phyloP scores from a whole-genome alignment of 2,888 invertebrate species.

The Vanessa cardui region DNA sequence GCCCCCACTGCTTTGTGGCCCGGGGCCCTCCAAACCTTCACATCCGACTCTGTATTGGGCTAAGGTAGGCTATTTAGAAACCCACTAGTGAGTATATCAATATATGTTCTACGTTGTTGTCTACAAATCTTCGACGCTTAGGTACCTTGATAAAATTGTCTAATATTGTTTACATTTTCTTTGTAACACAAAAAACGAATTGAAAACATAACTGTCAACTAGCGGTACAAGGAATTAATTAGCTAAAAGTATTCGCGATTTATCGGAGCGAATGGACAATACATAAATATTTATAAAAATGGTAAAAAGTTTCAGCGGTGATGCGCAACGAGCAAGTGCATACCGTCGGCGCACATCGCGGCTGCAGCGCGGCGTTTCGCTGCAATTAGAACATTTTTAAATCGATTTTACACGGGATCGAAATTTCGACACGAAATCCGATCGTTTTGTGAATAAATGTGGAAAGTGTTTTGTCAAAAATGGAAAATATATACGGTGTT shows the following conservation, averaged over 20 bases:
- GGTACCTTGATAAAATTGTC: slow-evolving; percentile 2
- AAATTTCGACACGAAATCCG: slow-evolving; percentile 21
- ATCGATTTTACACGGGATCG: slow-evolving; percentile 4
- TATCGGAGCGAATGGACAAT: slow-evolving; percentile 75
- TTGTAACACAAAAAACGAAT: background rate
- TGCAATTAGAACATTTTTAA: slow-evolving; percentile 26
- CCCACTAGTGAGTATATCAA: too few species aligned
- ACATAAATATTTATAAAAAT: slow-evolving; percentile 79
- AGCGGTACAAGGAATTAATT: slow-evolving; percentile 33
- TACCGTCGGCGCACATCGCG: slow-evolving; percentile 66
- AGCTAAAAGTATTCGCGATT: slow-evolving; percentile 58
- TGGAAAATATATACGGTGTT: slow-evolving; percentile 76
- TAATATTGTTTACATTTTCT: background rate
- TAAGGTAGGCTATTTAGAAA: too few species aligned
- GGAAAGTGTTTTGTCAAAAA: slow-evolving; percentile 42
- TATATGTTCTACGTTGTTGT: background rate
- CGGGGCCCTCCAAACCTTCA: too few species aligned
- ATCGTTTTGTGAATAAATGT: slow-evolving; percentile 35
- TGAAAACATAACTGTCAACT: slow-evolving; percentile 13
- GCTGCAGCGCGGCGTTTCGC: slow-evolving; percentile 67
- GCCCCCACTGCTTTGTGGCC: too few species aligned
- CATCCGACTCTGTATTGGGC: too few species aligned
- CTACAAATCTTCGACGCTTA: slow-evolving; percentile 16
- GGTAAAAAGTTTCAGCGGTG: slow-evolving; percentile 50
- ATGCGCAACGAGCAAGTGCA: slow-evolving; percentile 57